phyloP scores from a whole-genome alignment of 2,888 invertebrate genomes.

The Synergus umbraculus region DNA sequence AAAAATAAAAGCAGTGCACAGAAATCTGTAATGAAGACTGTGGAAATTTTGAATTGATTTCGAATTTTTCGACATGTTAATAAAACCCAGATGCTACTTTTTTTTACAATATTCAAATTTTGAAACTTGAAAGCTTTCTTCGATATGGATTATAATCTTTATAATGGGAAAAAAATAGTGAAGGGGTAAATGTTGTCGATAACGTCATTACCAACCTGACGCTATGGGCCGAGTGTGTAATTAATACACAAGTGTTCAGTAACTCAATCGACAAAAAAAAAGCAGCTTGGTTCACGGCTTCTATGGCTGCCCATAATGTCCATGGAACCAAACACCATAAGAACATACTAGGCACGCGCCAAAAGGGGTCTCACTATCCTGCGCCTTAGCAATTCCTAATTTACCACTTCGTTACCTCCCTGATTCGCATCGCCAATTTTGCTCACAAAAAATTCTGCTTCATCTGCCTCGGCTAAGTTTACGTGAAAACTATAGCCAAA shows the following conservation, averaged over 20 bases:
- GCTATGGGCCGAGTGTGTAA: constrained; percentile 32
- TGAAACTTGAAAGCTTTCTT: background rate
- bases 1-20: background rate
- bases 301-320: constrained; percentile 37
- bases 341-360: constrained; percentile 38
- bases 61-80: no score
- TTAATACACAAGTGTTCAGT: constrained; percentile 39
- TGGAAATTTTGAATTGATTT: no score
- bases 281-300: constrained; percentile 36
- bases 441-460: constrained; percentile 11
- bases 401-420: constrained; percentile 39
- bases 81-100: no score
- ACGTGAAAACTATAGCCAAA: background rate
- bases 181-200: constrained; percentile 4
- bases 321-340: constrained; percentile 39
- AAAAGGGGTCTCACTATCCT: constrained; percentile 37
- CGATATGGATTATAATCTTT: background rate
- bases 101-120: no score
- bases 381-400: constrained; percentile 28
- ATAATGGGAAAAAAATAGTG: background rate
- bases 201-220: constrained; percentile 40
- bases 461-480: constrained; percentile 24
- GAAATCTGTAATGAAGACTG: no score
- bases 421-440: constrained; percentile 38
- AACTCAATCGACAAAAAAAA: constrained; percentile 33